Evolutionary conservation across 2,888 invertebrate genomes (phyloP), one percentile per base, ranked within the genome.

Genomic region (Lamproptera curius): DNA sequence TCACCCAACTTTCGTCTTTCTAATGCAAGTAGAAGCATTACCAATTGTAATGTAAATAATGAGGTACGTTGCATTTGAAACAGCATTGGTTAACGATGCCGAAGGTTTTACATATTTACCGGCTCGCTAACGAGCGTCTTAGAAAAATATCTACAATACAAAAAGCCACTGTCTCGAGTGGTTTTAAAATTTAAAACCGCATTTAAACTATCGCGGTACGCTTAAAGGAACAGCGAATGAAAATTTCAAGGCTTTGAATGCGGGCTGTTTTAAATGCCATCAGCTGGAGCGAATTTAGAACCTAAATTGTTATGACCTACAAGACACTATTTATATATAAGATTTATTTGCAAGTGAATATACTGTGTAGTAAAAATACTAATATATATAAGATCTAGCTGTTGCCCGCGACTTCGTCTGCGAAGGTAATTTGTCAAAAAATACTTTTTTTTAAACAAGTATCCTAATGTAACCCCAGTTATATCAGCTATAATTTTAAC

Each of bases 211-310:
- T 41, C 8, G 20, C 17, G 16, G 28, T 10, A 15, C 39, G 10
- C 58, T 52, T 57, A 60, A 57, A 58, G 57, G 57, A 50, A 50
- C 46, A 41, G 36, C 57, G 56, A 57, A 57, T 60, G 58, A 57
- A 56, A 57, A 55, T 55, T 54, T 56, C 57, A 60, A 61, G 60
- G 60, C 47, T 56, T 51, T 39, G n/a, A 42, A n/a, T 44, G 35
- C 45, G 40, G 50, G 50, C 51, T 52, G 53, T 6, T 31, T 16
- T 11, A 37, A 31, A 20, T 14, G 36, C 26, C 44, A 46, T 26
- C 28, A 31, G 2, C 6, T 4, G 10, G 16, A 31, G 11, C 15
- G n/a, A 16, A 4, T 35, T 8, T 9, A 10, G 10, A 10, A 28
- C n/a, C 28, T 10, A n/a, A n/a, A n/a, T n/a, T n/a, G n/a, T n/a